A percentile compares a stretch with the other conserved stretches of the same genome.
phyloP scores from a whole-genome alignment of 1,140 invertebrate genomes.

The Lucilia cuprina region DNA sequence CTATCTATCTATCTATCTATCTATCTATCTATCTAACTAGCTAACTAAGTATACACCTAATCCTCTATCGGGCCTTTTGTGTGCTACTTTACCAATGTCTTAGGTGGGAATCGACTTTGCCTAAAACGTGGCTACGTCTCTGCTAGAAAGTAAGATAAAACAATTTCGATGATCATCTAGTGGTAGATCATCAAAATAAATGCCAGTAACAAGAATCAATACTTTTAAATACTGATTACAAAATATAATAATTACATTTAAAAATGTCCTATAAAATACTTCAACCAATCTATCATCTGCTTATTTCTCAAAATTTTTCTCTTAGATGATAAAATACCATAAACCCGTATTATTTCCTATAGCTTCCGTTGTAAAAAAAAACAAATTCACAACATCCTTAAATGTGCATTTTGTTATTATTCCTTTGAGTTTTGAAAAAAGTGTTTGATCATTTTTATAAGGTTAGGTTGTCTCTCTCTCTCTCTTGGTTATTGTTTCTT shows the following conservation, averaged over 20 bases:
- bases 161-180: too few relatives aligned
- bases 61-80: too few relatives aligned
- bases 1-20: too few relatives aligned
- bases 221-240: too few relatives aligned
- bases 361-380: not conserved
- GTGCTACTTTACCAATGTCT: too few relatives aligned
- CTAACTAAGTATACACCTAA: too few relatives aligned
- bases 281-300: not conserved
- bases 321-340: not conserved
- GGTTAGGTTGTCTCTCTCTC: not conserved
- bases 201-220: too few relatives aligned
- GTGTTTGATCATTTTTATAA: not conserved
- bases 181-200: too few relatives aligned
- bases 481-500: not conserved
- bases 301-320: not conserved
- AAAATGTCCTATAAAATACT: not conserved
- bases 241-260: not conserved
- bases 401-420: not conserved
- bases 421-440: not conserved
- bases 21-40: too few relatives aligned
- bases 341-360: constrained; percentile 10
- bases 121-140: too few relatives aligned
- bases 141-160: too few relatives aligned
- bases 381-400: not conserved
- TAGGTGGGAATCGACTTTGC: too few relatives aligned